Base-by-base conservation (phyloP, 2,797 vertebrate species). In the Anabas testudineus region DNA sequence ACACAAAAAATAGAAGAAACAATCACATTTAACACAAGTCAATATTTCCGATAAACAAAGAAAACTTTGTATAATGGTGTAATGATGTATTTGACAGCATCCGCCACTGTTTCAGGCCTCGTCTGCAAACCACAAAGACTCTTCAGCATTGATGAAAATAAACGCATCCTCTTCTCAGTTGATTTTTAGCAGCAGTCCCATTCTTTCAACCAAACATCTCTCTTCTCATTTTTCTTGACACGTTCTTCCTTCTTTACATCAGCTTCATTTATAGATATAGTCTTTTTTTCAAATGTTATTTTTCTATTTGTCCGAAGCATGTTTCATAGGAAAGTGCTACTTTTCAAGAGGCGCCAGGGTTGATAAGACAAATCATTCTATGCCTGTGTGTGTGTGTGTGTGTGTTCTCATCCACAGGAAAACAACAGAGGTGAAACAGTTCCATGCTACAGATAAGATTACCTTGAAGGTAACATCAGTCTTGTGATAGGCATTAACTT, bases 391-490 rank as follows among this genome's bases (percentile, higher is more conserved):
- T 58, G 19, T 43, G 42, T 46, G 13, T 13, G 3, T 28, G 15
- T 16, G 46, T 14, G 2, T 49, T 22, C 8, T 26, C 48, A 49
- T 49, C 16, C 4, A 30, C 37, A 52, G 1, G 0, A 42, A 10
- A 59, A 48, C 8, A 45, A 18, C 65, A 34, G 22, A 51, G 5
- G 2, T 46, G 13, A 26, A 26, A 10, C 12, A 32, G 19, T 43
- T 5, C 21, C 10, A 22, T 34, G 37, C 22, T 28, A 26, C 5
- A 53, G 37, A 81, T 37, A n/a, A 48, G 21, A 42, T 67, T 65
- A 46, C 15, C 30, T 63, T 1, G 1, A 22, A 39, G 15, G n/a
- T 52, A 67, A 61, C 58, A 71, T 36, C 16, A 78, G 28, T 32
- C 26, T 39, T 42, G 16, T 46, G 16, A 62, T 6, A 55, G 47